Percentiles rank a stretch among this genome's conserved stretches.
These are phyloP conservation scores for Beris morrisii DNA, from an alignment of 2,888 invertebrate genomes.

Conservation along the genomic window DNA sequence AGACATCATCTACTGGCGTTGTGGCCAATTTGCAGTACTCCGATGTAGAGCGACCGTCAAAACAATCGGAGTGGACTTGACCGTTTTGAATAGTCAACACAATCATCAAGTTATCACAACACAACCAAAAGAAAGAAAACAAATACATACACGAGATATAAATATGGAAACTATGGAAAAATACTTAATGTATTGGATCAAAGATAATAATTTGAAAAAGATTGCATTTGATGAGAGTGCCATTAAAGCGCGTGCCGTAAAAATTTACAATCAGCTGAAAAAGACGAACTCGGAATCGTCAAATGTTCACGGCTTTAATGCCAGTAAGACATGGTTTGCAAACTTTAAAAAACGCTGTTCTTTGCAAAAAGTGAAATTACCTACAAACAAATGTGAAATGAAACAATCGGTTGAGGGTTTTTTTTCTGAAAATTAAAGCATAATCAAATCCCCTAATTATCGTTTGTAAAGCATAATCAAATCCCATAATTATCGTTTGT, in stretches of 20 bases:
- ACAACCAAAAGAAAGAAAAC: conserved; percentile 32
- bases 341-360: conserved; percentile 1
- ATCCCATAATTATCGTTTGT: no score
- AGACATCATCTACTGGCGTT: conserved; percentile 56
- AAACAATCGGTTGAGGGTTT: no score
- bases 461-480: no score
- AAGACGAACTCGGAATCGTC: background rate
- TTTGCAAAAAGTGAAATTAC: background rate
- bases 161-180: conserved; percentile 44
- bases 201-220: conserved; percentile 38
- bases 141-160: conserved; percentile 38
- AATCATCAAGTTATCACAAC: conserved; percentile 55
- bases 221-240: conserved; percentile 35
- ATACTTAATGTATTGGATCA: conserved; percentile 41
- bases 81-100: conserved; percentile 53
- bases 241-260: background rate
- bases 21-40: conserved; percentile 55
- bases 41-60: conserved; percentile 55
- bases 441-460: no score
- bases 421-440: no score
- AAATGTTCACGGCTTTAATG: background rate
- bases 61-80: conserved; percentile 51
- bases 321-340: conserved; percentile 18
- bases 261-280: background rate
- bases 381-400: no score